phyloP scores from a whole-genome alignment of 64 coral and sea anemone genomes.

The Montipora capricornis region DNA sequence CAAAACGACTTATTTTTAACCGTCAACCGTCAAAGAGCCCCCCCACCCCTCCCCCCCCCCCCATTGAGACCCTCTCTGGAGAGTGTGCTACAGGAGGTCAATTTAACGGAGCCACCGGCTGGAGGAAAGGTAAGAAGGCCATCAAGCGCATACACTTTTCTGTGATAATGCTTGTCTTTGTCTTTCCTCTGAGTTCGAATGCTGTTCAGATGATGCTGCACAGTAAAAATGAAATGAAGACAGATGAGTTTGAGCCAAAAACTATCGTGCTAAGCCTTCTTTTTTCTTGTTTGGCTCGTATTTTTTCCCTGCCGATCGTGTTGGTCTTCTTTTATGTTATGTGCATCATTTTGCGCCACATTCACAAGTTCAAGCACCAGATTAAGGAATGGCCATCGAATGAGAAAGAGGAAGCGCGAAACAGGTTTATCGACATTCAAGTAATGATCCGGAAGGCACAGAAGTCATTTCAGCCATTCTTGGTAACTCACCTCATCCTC shows the following conservation, averaged over 20 bases:
- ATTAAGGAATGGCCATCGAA: constrained; percentile 60
- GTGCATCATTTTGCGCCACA: constrained; percentile 70
- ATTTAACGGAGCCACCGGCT: too few relatives aligned
- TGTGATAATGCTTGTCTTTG: constrained; percentile 28
- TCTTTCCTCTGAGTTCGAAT: constrained; percentile 35
- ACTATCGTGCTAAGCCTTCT: constrained; percentile 9
- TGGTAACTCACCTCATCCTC: constrained; percentile 47
- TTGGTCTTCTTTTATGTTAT: constrained; percentile 60
- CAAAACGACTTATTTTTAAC: too few relatives aligned
- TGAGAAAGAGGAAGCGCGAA: constrained; percentile 23
- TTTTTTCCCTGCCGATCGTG: constrained; percentile 61
- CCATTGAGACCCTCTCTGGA: too few relatives aligned
- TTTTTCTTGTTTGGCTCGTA: constrained; percentile 15
- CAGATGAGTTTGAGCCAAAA: background rate
- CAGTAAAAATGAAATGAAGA: background rate
- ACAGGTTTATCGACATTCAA: constrained; percentile 69
- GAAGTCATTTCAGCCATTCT: constrained; percentile 64
- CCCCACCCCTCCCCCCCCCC: too few relatives aligned
- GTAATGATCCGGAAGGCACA: constrained; percentile 47
- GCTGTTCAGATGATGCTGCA: constrained; percentile 40
- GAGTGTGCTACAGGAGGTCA: too few relatives aligned
- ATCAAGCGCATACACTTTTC: background rate
- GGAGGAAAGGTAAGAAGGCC: constrained; percentile 5
- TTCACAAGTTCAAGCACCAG: constrained; percentile 62
- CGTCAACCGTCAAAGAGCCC: too few relatives aligned